Conservation (phyloP, 2,113 vertebrate genomes). For the Neolamprologus modestus region DNA sequence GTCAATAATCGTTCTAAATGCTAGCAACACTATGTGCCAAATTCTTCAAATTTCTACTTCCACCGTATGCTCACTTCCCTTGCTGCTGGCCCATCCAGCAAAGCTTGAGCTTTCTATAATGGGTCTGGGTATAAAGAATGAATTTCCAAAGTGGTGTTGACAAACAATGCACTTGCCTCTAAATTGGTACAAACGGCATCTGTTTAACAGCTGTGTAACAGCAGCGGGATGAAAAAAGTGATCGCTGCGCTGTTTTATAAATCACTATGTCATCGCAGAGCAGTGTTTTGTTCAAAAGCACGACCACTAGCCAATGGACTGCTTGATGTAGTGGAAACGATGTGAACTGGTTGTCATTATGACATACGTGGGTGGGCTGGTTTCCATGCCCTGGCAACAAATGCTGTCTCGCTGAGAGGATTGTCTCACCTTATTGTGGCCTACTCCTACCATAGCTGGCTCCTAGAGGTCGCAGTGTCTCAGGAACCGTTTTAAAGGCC, state of each 20-base stretch:
- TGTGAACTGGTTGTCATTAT: slow-evolving; percentile 34
- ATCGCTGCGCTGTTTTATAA: slow-evolving; percentile 57
- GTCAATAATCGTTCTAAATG: slow-evolving; percentile 37
- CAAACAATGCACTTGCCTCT: slow-evolving; percentile 66
- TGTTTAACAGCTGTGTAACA: slow-evolving; percentile 71
- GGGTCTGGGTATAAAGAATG: slow-evolving; percentile 59
- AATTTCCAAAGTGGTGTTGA: slow-evolving; percentile 67
- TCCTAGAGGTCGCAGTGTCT: slow-evolving; percentile 15
- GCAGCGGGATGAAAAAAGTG: slow-evolving; percentile 32
- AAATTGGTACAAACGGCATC: slow-evolving; percentile 72
- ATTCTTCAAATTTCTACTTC: slow-evolving; percentile 13
- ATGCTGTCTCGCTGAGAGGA: slow-evolving; percentile 19
- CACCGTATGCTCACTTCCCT: neutral
- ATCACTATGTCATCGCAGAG: slow-evolving; percentile 60
- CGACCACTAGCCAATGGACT: slow-evolving; percentile 48
- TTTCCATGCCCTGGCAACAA: slow-evolving; percentile 11
- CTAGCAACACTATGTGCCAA: neutral
- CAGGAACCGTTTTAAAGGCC: neutral
- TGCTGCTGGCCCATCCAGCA: neutral
- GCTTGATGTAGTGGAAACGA: slow-evolving; percentile 56
- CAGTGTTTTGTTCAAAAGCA: slow-evolving; percentile 36
- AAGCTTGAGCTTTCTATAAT: slow-evolving; percentile 8
- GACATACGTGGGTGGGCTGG: slow-evolving; percentile 34
- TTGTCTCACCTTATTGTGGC: slow-evolving; percentile 20
- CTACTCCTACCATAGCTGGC: neutral